Percentiles rank a stretch among this genome's conserved stretches.
phyloP scores from a whole-genome alignment of 2,797 vertebrate species.

The Alosa sapidissima region DNA sequence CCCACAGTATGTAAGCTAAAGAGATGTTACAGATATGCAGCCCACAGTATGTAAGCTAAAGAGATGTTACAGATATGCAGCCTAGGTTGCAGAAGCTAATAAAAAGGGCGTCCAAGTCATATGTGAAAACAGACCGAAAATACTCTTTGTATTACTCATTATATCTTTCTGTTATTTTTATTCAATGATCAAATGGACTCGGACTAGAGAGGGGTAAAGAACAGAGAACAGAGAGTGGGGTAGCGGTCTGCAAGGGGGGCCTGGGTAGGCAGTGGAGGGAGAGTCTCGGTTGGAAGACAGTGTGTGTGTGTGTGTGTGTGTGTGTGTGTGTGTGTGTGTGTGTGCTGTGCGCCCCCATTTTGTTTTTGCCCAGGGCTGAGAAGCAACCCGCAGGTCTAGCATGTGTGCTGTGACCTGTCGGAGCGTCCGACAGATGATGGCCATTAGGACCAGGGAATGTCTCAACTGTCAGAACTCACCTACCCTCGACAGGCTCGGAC shows the following conservation, averaged over 20 bases:
- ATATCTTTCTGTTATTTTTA: not conserved
- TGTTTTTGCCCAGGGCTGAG: constrained; percentile 16
- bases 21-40: too few species aligned
- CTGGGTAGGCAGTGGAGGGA: not conserved
- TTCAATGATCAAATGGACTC: not conserved
- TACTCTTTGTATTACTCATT: not conserved
- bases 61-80: not conserved
- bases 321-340: not conserved
- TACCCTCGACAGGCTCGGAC: constrained; percentile 36
- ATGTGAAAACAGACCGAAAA: not conserved
- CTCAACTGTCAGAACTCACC: constrained; percentile 60
- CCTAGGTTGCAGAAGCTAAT: not conserved
- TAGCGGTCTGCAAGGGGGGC: not conserved
- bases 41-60: not conserved
- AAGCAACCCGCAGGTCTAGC: not conserved
- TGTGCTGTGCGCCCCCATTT: not conserved
- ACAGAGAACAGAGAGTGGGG: not conserved
- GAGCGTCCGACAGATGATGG: constrained; percentile 59
- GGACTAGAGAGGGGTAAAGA: not conserved
- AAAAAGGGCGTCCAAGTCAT: too few species aligned
- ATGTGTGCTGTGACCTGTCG: constrained; percentile 54
- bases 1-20: too few species aligned
- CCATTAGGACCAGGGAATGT: constrained; percentile 65
- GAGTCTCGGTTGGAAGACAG: not conserved
- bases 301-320: constrained; percentile 3